These are phyloP conservation scores for Coracias cyanogaster DNA, from an alignment of 2,797 vertebrate species.

Conservation along the genomic window DNA sequence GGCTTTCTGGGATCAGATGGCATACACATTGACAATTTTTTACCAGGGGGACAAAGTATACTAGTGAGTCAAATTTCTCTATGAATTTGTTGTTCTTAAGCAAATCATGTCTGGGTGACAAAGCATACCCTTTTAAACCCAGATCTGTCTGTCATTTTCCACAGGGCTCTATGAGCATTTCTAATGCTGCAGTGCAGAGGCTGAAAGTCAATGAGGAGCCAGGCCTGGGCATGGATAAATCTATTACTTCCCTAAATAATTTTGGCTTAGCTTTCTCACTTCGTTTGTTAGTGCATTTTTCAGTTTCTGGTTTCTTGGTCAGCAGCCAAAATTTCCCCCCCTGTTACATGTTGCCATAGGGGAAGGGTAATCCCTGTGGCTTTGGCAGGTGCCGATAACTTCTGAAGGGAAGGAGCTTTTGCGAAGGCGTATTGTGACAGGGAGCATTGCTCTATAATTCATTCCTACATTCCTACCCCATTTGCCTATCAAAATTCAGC, in stretches of 20 bases:
- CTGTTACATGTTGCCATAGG: not conserved
- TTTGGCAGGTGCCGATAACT: conserved; percentile 41
- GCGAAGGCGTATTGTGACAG: not conserved
- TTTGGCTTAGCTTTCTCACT: conserved; percentile 49
- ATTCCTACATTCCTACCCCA: conserved; percentile 32
- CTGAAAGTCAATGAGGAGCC: conserved; percentile 24
- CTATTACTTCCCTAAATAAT: conserved; percentile 50
- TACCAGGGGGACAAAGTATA: not conserved
- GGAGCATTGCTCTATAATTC: not conserved
- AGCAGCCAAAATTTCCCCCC: conserved; percentile 8
- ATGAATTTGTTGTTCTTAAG: not conserved
- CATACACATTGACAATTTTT: not conserved
- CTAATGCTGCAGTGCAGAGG: not conserved
- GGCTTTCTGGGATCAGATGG: not conserved
- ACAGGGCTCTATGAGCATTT: not conserved
- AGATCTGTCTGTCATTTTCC: conserved; percentile 18
- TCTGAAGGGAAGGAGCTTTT: conserved; percentile 27
- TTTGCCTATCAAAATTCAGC: conserved; percentile 44
- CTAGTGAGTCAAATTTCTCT: not conserved
- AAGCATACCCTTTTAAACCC: not conserved
- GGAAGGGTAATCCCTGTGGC: conserved; percentile 36
- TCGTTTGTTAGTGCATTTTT: conserved; percentile 47
- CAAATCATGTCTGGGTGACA: not conserved
- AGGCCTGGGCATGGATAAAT: conserved; percentile 9
- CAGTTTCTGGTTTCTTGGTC: conserved; percentile 19